Conservation (phyloP, 2,113 vertebrate species). For the Platichthys stellatus region DNA sequence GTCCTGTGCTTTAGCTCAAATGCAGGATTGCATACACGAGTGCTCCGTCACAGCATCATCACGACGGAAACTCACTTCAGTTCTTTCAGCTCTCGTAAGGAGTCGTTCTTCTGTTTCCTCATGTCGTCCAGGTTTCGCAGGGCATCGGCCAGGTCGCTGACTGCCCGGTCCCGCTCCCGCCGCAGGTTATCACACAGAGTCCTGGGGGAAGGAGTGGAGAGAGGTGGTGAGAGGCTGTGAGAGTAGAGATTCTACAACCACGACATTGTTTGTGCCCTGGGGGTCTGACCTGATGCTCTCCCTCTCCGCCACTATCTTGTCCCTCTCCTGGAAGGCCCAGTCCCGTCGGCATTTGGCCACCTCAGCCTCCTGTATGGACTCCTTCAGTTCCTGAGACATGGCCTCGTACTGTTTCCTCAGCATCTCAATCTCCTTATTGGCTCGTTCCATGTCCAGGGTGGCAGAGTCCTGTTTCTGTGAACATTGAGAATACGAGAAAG, state of each 20-base stretch:
- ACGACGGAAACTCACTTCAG: conserved; percentile 85
- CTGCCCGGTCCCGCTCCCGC: conserved; percentile 92
- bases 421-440: conserved; percentile 96
- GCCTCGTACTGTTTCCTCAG: conserved; percentile 96
- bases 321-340: conserved; percentile 97
- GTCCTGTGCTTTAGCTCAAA: not conserved
- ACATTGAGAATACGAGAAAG: not conserved
- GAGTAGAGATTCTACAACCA: not conserved
- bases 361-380: conserved; percentile 95
- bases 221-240: not conserved
- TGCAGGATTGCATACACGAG: not conserved
- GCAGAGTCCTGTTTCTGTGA: conserved; percentile 95
- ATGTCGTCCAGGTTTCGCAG: conserved; percentile 95
- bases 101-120: conserved; percentile 95
- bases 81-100: conserved; percentile 92
- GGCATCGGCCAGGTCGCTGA: conserved; percentile 94
- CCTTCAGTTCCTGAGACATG: conserved; percentile 96
- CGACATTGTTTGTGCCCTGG: not conserved
- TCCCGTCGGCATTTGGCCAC: conserved; percentile 97
- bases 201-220: conserved; percentile 69
- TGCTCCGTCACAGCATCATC: not conserved
- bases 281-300: conserved; percentile 91
- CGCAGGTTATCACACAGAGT: conserved; percentile 95
- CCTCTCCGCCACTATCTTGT: conserved; percentile 97
- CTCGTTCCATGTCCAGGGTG: conserved; percentile 94